Percentiles rank a stretch among this genome's conserved stretches.
Conservation (phyloP, 2,888 invertebrate genomes). For the Drosophila borealis region DNA sequence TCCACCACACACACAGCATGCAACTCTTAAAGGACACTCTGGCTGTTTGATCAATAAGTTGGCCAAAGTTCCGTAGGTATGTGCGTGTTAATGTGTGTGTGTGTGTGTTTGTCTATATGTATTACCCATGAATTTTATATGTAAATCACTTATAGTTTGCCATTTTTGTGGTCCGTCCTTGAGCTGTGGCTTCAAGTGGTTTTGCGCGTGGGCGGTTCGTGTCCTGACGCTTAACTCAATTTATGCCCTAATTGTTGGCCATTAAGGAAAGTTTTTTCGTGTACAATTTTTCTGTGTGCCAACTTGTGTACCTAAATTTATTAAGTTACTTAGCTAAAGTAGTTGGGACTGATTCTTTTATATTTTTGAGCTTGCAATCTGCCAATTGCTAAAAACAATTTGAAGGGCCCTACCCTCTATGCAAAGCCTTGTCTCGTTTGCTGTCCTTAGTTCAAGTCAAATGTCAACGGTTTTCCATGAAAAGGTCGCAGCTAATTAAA, state of each 20-base stretch:
- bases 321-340: conserved; percentile 21
- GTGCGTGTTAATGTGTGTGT: conserved; percentile 5
- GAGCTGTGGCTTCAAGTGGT: conserved; percentile 38
- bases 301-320: conserved; percentile 29
- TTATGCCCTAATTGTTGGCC: conserved; percentile 62
- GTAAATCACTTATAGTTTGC: conserved; percentile 25
- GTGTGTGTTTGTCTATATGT: not conserved
- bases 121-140: conserved; percentile 20
- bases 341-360: not conserved
- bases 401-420: not conserved
- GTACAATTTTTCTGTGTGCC: conserved; percentile 13
- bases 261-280: conserved; percentile 45
- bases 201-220: conserved; percentile 25
- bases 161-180: conserved; percentile 48
- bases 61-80: conserved; percentile 2
- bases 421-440: not conserved
- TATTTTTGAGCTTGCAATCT: conserved; percentile 13
- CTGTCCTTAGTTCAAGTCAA: conserved; percentile 14
- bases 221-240: conserved; percentile 62
- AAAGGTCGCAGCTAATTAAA: conserved; percentile 57
- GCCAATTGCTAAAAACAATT: conserved; percentile 8
- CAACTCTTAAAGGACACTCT: conserved; percentile 33
- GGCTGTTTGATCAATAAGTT: conserved; percentile 58
- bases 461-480: conserved; percentile 46
- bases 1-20: conserved; percentile 2